Percentiles rank a stretch among this genome's conserved stretches.
Evolutionary conservation across 2,113 vertebrate species (phyloP).

Genomic region (Apeltes quadracus): DNA sequence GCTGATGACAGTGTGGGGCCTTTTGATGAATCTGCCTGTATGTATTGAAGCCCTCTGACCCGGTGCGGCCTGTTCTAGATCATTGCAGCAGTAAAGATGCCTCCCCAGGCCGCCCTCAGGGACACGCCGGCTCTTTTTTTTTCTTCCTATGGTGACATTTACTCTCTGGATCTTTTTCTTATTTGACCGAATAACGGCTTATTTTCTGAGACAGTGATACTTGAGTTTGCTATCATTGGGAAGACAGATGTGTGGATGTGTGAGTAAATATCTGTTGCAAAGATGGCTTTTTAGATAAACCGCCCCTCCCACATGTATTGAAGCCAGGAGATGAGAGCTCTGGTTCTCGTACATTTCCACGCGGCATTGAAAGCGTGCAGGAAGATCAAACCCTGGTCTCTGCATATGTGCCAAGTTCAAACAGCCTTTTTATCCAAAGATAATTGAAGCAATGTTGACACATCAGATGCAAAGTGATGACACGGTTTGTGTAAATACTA

Average conservation of each 20-base stretch:
- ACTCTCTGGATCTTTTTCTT: conserved; percentile 44
- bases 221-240: conserved; percentile 33
- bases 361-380: conserved; percentile 8
- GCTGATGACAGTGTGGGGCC: conserved; percentile 53
- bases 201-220: conserved; percentile 26
- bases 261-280: conserved; percentile 58
- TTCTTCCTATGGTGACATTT: conserved; percentile 72
- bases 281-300: conserved; percentile 57
- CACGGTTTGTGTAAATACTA: background rate
- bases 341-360: conserved; percentile 58
- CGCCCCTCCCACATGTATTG: conserved; percentile 49
- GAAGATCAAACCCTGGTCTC: conserved; percentile 20
- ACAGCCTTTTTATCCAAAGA: background rate
- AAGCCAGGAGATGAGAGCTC: conserved; percentile 53
- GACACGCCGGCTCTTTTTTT: conserved; percentile 55
- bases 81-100: conserved; percentile 68
- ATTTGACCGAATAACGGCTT: conserved; percentile 1
- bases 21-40: conserved; percentile 68
- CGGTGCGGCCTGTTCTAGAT: conserved; percentile 60
- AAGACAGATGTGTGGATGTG: conserved; percentile 39
- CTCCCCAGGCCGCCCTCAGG: conserved; percentile 49
- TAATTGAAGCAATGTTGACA: conserved; percentile 6
- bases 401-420: conserved; percentile 2
- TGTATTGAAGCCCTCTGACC: conserved; percentile 69
- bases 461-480: background rate